Conservation (phyloP, 2,113 vertebrate genomes). For the Eulacestoma nigropectus region DNA sequence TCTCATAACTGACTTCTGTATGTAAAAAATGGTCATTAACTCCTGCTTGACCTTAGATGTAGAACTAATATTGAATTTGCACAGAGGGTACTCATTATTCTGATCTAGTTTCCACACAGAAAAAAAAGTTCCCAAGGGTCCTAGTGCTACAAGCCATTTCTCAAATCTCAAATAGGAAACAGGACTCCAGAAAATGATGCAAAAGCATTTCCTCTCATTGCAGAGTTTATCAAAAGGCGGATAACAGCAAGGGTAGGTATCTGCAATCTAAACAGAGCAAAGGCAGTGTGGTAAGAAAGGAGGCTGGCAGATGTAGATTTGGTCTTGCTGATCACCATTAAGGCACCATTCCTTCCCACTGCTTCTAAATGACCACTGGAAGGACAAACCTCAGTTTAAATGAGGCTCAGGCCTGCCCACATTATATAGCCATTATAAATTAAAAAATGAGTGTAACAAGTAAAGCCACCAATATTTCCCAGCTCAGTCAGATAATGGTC, state of each 20-base stretch:
- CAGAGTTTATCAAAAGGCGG: conserved; percentile 45
- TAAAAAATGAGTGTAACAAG: background rate
- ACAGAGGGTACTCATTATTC: conserved; percentile 55
- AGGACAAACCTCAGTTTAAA: conserved; percentile 1
- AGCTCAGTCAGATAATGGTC: background rate
- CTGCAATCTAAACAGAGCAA: conserved; percentile 18
- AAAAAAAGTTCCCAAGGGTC: conserved; percentile 53
- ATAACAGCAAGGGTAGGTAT: conserved; percentile 17
- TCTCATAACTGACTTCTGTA: conserved; percentile 23
- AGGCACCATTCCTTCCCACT: background rate
- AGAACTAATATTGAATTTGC: conserved; percentile 64
- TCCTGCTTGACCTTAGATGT: conserved; percentile 68
- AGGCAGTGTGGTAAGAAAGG: background rate
- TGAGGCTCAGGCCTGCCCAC: background rate
- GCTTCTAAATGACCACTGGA: background rate
- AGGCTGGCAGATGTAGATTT: background rate
- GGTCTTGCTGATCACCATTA: background rate
- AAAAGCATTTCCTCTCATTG: conserved; percentile 52
- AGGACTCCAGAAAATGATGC: background rate
- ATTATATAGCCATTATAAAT: background rate
- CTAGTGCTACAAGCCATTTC: background rate
- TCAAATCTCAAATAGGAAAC: conserved; percentile 50
- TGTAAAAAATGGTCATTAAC: conserved; percentile 70
- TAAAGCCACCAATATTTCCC: background rate
- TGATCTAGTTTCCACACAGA: conserved; percentile 42